Evolutionary conservation across 1,140 invertebrate genomes (phyloP).

Genomic region (Panonychus citri): DNA sequence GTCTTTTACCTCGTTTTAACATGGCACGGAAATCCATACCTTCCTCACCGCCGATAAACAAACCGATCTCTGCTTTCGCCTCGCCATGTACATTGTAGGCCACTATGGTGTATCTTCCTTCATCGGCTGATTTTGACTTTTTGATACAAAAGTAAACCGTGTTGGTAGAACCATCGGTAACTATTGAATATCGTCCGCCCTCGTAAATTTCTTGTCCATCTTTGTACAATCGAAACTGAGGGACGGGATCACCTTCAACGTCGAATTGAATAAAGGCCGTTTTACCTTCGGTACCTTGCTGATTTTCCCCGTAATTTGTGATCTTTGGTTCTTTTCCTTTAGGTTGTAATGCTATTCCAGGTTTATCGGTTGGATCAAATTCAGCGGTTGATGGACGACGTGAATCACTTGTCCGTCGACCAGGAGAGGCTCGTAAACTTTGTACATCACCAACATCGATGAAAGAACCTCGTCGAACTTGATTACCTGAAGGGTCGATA

Average conservation of each 20-base stretch:
- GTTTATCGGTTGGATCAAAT: conserved; percentile 59
- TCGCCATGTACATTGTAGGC: conserved; percentile 79
- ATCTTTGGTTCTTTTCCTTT: conserved; percentile 55
- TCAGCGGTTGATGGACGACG: conserved; percentile 8
- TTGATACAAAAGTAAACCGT: conserved; percentile 76
- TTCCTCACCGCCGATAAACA: conserved; percentile 89
- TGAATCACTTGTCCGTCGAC: conserved; percentile 5
- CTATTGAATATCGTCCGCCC: conserved; percentile 70
- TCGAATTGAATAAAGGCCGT: conserved; percentile 63
- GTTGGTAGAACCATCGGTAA: conserved; percentile 68
- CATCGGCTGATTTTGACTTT: conserved; percentile 87
- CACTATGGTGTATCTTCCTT: conserved; percentile 81
- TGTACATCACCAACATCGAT: background rate
- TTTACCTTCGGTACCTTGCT: conserved; percentile 74
- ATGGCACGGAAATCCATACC: conserved; percentile 96
- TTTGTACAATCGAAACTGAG: conserved; percentile 89
- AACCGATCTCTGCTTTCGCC: conserved; percentile 74
- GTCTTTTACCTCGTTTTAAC: conserved; percentile 83
- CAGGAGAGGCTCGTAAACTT: background rate
- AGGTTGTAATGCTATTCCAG: conserved; percentile 58
- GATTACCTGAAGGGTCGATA: background rate
- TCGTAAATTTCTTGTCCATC: conserved; percentile 68
- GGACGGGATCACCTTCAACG: conserved; percentile 73
- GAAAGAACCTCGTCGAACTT: background rate
- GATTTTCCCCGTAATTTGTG: conserved; percentile 66